phyloP scores from a whole-genome alignment of 2,113 vertebrate species.

The Isurus oxyrinchus region DNA sequence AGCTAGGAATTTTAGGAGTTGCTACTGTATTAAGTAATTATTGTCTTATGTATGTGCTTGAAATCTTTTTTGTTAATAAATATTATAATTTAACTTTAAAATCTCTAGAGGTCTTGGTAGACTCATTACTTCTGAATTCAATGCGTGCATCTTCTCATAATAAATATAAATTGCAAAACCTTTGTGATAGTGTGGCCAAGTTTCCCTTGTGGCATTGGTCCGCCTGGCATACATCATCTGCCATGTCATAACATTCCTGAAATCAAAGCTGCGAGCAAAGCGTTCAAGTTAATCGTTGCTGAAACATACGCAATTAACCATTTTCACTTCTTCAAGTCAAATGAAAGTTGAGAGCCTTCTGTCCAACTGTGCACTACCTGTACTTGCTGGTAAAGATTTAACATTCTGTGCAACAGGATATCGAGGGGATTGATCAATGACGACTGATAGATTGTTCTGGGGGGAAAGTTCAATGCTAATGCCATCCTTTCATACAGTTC shows the following conservation, averaged over 20 bases:
- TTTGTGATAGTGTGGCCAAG: no score
- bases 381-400: neutral
- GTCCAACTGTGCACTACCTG: neutral
- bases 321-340: neutral
- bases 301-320: neutral
- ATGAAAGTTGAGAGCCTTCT: neutral
- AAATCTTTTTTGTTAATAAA: no score
- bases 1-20: no score
- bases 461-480: neutral
- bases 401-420: neutral
- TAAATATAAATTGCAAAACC: no score
- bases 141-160: no score
- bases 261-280: neutral
- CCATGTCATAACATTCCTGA: neutral
- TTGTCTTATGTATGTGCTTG: no score
- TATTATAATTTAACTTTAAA: no score
- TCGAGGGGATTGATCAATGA: neutral
- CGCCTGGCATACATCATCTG: no score
- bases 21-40: no score
- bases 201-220: no score
- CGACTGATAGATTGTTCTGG: neutral
- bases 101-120: no score
- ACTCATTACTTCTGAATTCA: no score
- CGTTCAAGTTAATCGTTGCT: neutral
- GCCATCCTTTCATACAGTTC: neutral